Percentiles rank a stretch among this genome's conserved stretches.
Conservation (phyloP, 1,140 invertebrate genomes). For the Pectinophora gossypiella region DNA sequence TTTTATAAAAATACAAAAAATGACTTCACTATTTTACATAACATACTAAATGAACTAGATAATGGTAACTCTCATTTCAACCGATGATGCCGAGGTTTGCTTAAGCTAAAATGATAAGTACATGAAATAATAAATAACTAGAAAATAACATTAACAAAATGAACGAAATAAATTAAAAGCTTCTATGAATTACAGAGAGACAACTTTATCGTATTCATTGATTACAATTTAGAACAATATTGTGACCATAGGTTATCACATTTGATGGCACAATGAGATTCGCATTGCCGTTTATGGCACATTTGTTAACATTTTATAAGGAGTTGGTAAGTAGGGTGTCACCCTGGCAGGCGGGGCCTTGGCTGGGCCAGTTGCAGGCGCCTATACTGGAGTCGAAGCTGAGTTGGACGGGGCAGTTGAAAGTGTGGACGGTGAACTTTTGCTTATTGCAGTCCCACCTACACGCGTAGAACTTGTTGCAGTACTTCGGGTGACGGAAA, state of each 20-base stretch:
- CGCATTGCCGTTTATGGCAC: slow-evolving; percentile 21
- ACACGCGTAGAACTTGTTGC: slow-evolving; percentile 91
- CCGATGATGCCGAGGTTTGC: slow-evolving; percentile 36
- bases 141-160: slow-evolving; percentile 66
- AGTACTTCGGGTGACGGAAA: slow-evolving; percentile 88
- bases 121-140: slow-evolving; percentile 66
- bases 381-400: slow-evolving; percentile 85
- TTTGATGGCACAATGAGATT: slow-evolving; percentile 64
- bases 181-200: slow-evolving; percentile 34
- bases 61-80: slow-evolving; percentile 58
- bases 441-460: slow-evolving; percentile 89
- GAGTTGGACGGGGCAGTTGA: slow-evolving; percentile 88
- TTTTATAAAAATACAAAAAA: slow-evolving; percentile 56
- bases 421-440: slow-evolving; percentile 85
- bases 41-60: slow-evolving; percentile 56
- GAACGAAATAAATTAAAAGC: slow-evolving; percentile 65
- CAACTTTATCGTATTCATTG: slow-evolving; percentile 16
- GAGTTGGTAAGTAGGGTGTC: slow-evolving; percentile 80
- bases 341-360: slow-evolving; percentile 85
- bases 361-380: slow-evolving; percentile 90
- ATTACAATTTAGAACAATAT: slow-evolving; percentile 21
- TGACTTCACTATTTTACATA: slow-evolving; percentile 54
- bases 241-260: slow-evolving; percentile 62
- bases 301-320: slow-evolving; percentile 40
- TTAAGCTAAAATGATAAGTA: slow-evolving; percentile 43